Evolutionary conservation across 2,113 vertebrate species (phyloP), one percentile per base, ranked within the genome.

Genomic region (Rissa tridactyla): DNA sequence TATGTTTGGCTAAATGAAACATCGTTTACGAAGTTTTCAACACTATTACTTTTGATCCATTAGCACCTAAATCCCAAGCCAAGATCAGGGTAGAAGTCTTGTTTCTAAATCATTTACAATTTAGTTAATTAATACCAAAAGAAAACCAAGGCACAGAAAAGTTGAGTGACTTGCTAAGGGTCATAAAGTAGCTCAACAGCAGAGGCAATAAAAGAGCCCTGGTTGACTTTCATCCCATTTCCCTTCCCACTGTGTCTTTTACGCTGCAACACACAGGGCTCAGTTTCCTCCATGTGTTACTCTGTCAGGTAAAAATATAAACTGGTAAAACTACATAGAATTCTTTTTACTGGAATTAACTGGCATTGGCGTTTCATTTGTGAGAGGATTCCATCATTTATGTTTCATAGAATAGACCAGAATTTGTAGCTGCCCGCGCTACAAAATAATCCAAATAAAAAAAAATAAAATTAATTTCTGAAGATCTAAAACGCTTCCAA

Each of bases 51-150:
- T 90, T 54, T 77, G 16, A 42, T 86, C 26, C 70, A 61, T 68
- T 81, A 93, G 69, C 20, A 84, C 29, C 72, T 79, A 49, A 85
- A 87, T 68, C 49, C 49, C 40, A 82, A 87, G 77, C 82, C 77
- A 84, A 89, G 47, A 91, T 80, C 83, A 54, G 54, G 25, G 38
- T 38, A 95, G 40, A 82, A 91, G 46, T 72, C 49, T 78, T 64
- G 77, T 60, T 94, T 88, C 76, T 80, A 46, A 91, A 95, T 91
- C 58, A 76, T 92, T 96, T 93, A 93, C 88, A 78, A 71, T 90
- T 72, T 94, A 95, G 87, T 95, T 96, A 95, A 88, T 94, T 85
- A 97, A 88, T 95, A 92, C 57, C 88, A 61, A 92, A 93, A 86
- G 77, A 82, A 96, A 95, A 93, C 44, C 27, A 90, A 94, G 65